Evolutionary conservation across 2,113 vertebrate genomes (phyloP).

Genomic region (Narcine bancroftii): DNA sequence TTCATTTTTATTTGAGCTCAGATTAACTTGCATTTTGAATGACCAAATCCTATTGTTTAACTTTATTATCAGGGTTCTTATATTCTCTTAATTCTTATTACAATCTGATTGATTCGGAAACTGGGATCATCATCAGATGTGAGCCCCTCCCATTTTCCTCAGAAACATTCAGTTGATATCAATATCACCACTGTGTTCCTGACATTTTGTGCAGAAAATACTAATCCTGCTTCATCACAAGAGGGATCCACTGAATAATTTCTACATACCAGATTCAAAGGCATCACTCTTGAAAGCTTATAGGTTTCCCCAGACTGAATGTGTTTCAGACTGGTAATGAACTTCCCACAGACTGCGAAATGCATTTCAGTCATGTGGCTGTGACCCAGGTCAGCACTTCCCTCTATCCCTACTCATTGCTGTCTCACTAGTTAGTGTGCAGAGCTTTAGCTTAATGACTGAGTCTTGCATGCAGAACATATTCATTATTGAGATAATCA

Average conservation of each 20-base stretch:
- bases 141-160: neutral
- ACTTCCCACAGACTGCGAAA: neutral
- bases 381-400: constrained; percentile 3
- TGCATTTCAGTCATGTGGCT: neutral
- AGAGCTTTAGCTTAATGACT: constrained; percentile 23
- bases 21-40: neutral
- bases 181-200: neutral
- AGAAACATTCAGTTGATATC: neutral
- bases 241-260: constrained; percentile 5
- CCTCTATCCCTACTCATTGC: neutral
- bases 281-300: neutral
- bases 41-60: neutral
- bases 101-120: neutral
- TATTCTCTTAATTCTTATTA: neutral
- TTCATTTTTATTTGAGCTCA: neutral
- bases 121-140: neutral
- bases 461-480: constrained; percentile 20
- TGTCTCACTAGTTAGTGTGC: neutral
- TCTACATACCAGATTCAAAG: neutral
- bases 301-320: neutral
- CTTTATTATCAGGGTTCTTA: neutral
- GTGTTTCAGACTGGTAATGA: neutral
- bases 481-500: constrained; percentile 33
- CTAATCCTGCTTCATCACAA: neutral
- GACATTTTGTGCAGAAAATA: neutral